Conservation (phyloP, 2,797 vertebrate genomes). For the Mus caroli region DNA sequence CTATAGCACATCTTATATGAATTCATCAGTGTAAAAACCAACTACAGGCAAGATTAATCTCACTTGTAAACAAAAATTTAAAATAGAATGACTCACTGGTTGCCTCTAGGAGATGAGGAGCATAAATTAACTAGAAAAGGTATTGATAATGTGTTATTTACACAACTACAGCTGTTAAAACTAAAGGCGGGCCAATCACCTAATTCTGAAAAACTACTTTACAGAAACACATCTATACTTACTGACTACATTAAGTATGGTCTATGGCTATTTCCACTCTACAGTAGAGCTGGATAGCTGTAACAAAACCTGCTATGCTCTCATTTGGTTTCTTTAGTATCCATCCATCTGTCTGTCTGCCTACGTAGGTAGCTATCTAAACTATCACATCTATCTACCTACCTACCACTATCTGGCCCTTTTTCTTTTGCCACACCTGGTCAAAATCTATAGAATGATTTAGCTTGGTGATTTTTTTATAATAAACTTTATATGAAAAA, state of each 20-base stretch:
- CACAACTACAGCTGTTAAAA: constrained; percentile 11
- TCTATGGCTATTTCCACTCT: background rate
- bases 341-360: background rate
- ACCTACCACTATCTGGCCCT: background rate
- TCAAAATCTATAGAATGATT: constrained; percentile 43
- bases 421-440: background rate
- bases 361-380: background rate
- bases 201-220: background rate
- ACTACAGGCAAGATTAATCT: constrained; percentile 13
- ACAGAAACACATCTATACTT: background rate
- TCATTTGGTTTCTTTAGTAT: background rate
- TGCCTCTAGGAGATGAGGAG: background rate
- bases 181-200: background rate
- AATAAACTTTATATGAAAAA: constrained; percentile 7
- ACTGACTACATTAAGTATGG: background rate
- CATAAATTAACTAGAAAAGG: constrained; percentile 12
- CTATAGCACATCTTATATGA: background rate
- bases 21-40: background rate
- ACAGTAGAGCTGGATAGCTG: background rate
- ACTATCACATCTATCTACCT: too few species aligned
- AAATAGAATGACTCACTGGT: background rate
- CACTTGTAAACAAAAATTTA: background rate
- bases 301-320: background rate
- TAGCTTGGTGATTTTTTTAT: background rate
- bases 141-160: background rate